phyloP scores from a whole-genome alignment of 92 coral and sea anemone species.

The Epizoanthus ramosus region DNA sequence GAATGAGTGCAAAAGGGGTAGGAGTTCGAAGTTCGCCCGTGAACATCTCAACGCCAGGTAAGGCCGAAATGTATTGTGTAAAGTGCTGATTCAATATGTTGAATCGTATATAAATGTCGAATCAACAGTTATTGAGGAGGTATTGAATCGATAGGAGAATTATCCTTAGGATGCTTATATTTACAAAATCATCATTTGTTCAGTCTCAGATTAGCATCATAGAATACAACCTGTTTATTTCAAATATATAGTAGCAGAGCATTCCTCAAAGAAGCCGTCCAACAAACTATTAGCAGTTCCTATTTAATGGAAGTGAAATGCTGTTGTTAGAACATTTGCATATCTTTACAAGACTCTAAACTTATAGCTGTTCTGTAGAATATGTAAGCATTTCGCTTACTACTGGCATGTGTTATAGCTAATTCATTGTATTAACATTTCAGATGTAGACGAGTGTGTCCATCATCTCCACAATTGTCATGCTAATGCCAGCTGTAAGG shows the following conservation, averaged over 20 bases:
- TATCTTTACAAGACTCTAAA: not conserved
- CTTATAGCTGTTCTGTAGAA: not conserved
- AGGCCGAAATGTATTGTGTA: not conserved
- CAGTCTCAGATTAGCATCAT: too few relatives aligned
- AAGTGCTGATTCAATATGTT: not conserved
- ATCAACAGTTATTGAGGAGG: not conserved
- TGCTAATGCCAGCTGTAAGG: not conserved
- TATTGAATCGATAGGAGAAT: not conserved
- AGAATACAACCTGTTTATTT: too few relatives aligned
- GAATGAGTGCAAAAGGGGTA: constrained; percentile 33
- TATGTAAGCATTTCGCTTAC: not conserved
- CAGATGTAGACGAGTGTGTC: constrained; percentile 23
- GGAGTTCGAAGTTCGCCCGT: constrained; percentile 29
- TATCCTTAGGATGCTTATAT: not conserved
- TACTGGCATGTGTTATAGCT: not conserved
- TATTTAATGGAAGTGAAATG: too few relatives aligned
- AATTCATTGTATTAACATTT: not conserved
- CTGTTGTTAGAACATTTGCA: too few relatives aligned
- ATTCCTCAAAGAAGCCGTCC: too few relatives aligned
- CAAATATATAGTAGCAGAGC: too few relatives aligned
- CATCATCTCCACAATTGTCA: constrained; percentile 28
- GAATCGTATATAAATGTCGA: not conserved
- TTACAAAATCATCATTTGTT: not conserved
- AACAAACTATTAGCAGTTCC: too few relatives aligned
- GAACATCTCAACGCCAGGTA: constrained; percentile 29